These are phyloP conservation scores for Tetraneura akinire DNA, from an alignment of 1,140 invertebrate genomes.

Conservation along the genomic window DNA sequence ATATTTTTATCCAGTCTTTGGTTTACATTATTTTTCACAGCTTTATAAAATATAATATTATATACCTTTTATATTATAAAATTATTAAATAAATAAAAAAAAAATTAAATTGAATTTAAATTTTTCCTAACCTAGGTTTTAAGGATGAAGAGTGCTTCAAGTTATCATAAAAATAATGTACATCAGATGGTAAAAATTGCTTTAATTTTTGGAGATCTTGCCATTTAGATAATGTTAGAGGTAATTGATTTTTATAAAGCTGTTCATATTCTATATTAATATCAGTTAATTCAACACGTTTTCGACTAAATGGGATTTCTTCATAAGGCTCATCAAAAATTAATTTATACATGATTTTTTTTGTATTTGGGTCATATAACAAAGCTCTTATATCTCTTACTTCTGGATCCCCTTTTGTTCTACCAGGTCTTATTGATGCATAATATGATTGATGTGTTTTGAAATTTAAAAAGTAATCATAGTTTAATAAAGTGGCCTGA, in stretches of 20 bases:
- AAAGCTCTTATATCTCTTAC: background rate
- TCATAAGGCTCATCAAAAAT: background rate
- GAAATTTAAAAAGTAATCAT: background rate
- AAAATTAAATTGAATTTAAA: no score
- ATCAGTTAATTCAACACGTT: background rate
- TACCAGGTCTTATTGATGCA: background rate
- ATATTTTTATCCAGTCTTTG: no score
- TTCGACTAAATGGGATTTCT: no score
- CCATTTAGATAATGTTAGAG: background rate
- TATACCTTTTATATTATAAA: no score
- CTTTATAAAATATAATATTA: no score
- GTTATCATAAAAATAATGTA: no score
- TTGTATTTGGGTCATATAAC: background rate
- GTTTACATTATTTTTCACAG: no score
- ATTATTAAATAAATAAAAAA: no score
- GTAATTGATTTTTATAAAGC: background rate
- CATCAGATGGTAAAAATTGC: no score
- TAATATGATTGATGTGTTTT: background rate
- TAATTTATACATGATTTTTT: background rate
- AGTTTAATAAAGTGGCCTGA: background rate
- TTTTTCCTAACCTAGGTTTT: no score
- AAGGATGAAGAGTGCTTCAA: no score
- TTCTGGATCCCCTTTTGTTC: background rate
- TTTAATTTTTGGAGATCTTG: no score
- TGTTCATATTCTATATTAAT: background rate